Percentiles rank a stretch among this genome's conserved stretches.
Conservation (phyloP, 92 coral and sea anemone genomes). For the Parazoanthus swiftii region DNA sequence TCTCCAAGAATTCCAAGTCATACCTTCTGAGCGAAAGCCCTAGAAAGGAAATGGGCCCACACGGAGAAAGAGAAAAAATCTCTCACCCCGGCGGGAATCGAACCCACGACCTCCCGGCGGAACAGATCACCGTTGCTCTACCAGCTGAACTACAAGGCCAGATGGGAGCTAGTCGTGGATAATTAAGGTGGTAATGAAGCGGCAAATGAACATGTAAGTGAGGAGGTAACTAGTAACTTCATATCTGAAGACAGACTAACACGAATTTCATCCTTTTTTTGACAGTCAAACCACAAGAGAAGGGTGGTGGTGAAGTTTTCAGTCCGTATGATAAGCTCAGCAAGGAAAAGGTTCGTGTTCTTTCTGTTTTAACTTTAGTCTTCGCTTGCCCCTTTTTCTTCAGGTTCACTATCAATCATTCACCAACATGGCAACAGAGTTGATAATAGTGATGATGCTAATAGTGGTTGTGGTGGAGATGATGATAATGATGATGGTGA, state of each 20-base stretch:
- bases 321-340: conserved; percentile 10
- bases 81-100: too few species aligned
- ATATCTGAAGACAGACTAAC: background rate
- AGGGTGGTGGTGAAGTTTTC: conserved; percentile 8
- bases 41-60: too few species aligned
- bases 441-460: background rate
- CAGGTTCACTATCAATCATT: background rate
- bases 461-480: background rate
- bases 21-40: too few species aligned
- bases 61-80: too few species aligned
- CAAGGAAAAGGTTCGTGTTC: conserved; percentile 1
- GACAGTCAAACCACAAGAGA: conserved; percentile 15
- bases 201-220: too few species aligned
- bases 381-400: background rate
- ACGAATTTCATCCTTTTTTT: background rate
- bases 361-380: background rate
- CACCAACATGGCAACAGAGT: background rate
- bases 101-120: too few species aligned
- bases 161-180: too few species aligned
- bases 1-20: too few species aligned
- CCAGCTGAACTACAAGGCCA: too few species aligned
- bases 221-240: too few species aligned
- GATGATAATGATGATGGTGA: background rate
- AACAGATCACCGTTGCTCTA: too few species aligned
- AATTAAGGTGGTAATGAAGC: too few species aligned